Evolutionary conservation across 2,888 invertebrate species (phyloP).

Genomic region (Eumerus sabulonum): DNA sequence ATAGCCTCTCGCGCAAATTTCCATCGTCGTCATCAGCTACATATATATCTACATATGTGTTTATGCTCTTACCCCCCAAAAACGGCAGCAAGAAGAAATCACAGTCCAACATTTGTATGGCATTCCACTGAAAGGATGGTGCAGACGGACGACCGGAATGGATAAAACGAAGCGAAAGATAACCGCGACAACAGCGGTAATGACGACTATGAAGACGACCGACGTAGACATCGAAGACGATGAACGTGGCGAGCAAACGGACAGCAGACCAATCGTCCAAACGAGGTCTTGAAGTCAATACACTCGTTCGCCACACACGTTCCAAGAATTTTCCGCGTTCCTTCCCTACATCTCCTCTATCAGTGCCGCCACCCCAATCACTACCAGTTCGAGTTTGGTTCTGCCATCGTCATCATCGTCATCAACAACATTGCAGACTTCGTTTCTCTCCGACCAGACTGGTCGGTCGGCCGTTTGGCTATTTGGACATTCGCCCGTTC

Average conservation of each 20-base stretch:
- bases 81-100: conserved; percentile 41
- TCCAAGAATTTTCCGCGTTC: conserved; percentile 70
- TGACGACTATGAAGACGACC: conserved; percentile 43
- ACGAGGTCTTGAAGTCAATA: conserved; percentile 70
- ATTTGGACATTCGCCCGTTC: no score
- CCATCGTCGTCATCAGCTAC: conserved; percentile 21
- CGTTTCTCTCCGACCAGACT: background rate
- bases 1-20: conserved; percentile 8
- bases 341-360: conserved; percentile 66
- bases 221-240: conserved; percentile 44
- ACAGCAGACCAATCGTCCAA: conserved; percentile 63
- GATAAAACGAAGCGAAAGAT: conserved; percentile 55
- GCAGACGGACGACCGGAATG: conserved; percentile 52
- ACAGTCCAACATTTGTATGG: conserved; percentile 60
- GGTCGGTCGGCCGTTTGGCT: no score
- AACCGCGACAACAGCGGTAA: conserved; percentile 33
- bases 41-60: no score
- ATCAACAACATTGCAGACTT: conserved; percentile 21
- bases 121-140: conserved; percentile 56
- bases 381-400: conserved; percentile 51
- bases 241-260: conserved; percentile 40
- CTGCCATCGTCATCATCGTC: conserved; percentile 55
- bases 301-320: conserved; percentile 70
- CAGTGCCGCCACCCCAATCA: conserved; percentile 32
- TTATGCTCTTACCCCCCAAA: conserved; percentile 7